These are phyloP conservation scores for Hydrophis major DNA, from an alignment of 2,797 vertebrate species.

Conservation along the genomic window DNA sequence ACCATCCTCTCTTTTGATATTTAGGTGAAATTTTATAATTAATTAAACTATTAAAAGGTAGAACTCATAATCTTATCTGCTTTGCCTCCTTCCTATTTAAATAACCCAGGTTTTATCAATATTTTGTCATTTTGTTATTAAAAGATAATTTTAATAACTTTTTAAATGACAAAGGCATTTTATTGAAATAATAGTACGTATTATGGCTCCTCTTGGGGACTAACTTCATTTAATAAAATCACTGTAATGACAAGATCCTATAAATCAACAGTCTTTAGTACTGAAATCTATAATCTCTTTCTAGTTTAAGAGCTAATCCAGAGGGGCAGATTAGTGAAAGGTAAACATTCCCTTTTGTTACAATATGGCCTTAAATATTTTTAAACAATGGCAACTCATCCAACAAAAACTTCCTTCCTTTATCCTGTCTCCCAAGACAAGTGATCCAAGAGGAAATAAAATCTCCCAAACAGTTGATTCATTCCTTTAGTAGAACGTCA, in stretches of 20 bases:
- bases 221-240: constrained; percentile 62
- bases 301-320: constrained; percentile 36
- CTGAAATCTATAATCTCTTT: constrained; percentile 57
- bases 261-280: constrained; percentile 57
- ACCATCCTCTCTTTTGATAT: not conserved
- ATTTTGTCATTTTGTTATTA: constrained; percentile 19
- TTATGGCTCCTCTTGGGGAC: constrained; percentile 52
- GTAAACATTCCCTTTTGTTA: constrained; percentile 35
- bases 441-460: constrained; percentile 21
- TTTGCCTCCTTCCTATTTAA: constrained; percentile 5
- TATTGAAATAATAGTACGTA: constrained; percentile 32
- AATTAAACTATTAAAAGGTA: not conserved
- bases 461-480: constrained; percentile 24
- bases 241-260: constrained; percentile 39
- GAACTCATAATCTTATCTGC: not conserved
- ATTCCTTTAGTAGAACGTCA: constrained; percentile 33
- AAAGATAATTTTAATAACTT: constrained; percentile 32
- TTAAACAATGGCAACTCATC: constrained; percentile 43
- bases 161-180: constrained; percentile 53
- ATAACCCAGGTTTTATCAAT: not conserved
- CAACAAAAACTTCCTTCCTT: constrained; percentile 52
- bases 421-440: constrained; percentile 40
- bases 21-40: not conserved
- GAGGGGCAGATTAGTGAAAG: constrained; percentile 51
- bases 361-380: constrained; percentile 61